Conservation (phyloP, 2,113 vertebrate genomes). For the Otocyon megalotis region DNA sequence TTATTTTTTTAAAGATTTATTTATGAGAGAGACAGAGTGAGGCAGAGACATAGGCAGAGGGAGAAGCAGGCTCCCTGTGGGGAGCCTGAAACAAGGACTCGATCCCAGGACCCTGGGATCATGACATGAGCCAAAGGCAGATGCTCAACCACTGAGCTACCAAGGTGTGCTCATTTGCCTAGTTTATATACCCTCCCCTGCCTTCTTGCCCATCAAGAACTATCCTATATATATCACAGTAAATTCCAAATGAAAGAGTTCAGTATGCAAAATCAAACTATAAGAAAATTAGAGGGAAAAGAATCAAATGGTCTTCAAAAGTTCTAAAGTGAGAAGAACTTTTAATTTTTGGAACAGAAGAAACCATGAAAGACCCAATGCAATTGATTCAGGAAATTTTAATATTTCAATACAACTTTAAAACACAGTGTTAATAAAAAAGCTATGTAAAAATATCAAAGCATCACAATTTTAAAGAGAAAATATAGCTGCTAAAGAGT, state of each 20-base stretch:
- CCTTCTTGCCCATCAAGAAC: neutral
- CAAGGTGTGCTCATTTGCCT: too few relatives aligned
- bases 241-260: neutral
- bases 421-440: constrained; percentile 15
- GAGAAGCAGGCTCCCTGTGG: too few relatives aligned
- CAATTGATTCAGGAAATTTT: neutral
- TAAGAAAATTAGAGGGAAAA: neutral
- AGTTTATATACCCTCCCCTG: neutral
- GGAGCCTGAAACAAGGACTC: too few relatives aligned
- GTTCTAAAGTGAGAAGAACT: neutral
- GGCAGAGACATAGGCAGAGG: too few relatives aligned
- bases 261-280: neutral
- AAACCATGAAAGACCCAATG: neutral
- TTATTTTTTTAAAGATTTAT: too few relatives aligned
- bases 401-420: neutral
- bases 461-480: neutral
- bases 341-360: neutral
- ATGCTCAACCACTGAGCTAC: too few relatives aligned
- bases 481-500: neutral
- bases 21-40: too few relatives aligned
- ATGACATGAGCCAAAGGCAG: too few relatives aligned
- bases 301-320: neutral
- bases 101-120: too few relatives aligned
- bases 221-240: neutral
- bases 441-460: neutral